Conservation (phyloP, 2,888 invertebrate species). For the Nomada ruficornis region DNA sequence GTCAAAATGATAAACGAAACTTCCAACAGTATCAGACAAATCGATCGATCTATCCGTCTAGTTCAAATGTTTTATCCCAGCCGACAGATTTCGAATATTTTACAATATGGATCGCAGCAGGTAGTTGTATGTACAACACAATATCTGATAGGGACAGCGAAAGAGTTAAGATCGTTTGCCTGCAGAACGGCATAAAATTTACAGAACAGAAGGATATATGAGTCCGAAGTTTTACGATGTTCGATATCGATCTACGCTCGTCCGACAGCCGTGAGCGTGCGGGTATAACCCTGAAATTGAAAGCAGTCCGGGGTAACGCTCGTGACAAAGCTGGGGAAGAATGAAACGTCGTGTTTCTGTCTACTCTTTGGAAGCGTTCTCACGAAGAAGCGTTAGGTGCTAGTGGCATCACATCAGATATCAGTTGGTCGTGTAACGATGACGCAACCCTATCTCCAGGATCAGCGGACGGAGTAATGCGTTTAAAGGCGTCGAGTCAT, state of each 20-base stretch:
- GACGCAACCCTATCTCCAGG: conserved; percentile 63
- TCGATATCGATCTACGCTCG: conserved; percentile 40
- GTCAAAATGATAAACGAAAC: neutral
- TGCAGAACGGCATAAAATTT: neutral
- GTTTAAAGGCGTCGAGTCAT: conserved; percentile 45
- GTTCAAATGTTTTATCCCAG: neutral
- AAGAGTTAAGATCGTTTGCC: conserved; percentile 3
- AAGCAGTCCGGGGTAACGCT: conserved; percentile 21
- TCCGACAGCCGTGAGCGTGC: neutral
- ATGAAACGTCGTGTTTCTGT: conserved; percentile 34
- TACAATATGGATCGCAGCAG: conserved; percentile 14
- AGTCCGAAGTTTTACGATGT: conserved; percentile 10
- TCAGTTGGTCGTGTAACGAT: conserved; percentile 60
- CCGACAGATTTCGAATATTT: conserved; percentile 1
- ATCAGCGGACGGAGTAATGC: conserved; percentile 53
- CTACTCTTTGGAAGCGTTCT: conserved; percentile 32
- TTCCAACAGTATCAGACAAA: neutral
- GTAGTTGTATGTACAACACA: neutral
- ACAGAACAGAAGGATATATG: neutral
- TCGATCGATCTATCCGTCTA: conserved; percentile 10
- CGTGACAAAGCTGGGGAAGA: conserved; percentile 39
- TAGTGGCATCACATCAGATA: conserved; percentile 59
- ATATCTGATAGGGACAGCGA: conserved; percentile 24
- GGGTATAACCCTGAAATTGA: conserved; percentile 27
- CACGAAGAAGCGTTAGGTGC: conserved; percentile 37